Evolutionary conservation across 2,888 invertebrate species (phyloP).

Genomic region (Patella pellucida): DNA sequence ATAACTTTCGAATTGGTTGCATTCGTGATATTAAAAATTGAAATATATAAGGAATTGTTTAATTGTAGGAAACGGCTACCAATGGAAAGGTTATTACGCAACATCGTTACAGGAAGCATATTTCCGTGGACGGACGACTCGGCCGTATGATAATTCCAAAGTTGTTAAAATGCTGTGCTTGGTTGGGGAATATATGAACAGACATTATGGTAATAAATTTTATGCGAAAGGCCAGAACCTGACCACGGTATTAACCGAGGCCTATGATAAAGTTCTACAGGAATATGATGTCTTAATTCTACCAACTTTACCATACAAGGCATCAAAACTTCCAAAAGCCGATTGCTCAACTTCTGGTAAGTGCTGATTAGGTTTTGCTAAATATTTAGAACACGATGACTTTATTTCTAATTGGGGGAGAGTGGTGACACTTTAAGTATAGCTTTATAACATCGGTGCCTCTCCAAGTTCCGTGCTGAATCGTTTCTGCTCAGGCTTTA

Average conservation of each 20-base stretch:
- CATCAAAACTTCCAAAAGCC: conserved; percentile 34
- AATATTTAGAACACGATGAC: too few species aligned
- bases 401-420: too few species aligned
- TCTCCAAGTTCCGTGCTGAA: too few species aligned
- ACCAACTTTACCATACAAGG: conserved; percentile 53
- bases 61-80: conserved; percentile 39
- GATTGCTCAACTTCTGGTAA: conserved; percentile 2
- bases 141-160: conserved; percentile 33
- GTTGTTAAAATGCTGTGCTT: conserved; percentile 32
- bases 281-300: conserved; percentile 56
- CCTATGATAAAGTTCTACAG: conserved; percentile 47
- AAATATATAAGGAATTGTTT: too few species aligned
- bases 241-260: conserved; percentile 35
- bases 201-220: conserved; percentile 43
- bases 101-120: conserved; percentile 37
- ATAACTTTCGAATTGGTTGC: too few species aligned
- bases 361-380: neutral
- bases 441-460: too few species aligned
- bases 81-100: conserved; percentile 40
- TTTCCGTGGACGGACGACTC: conserved; percentile 29
- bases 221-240: conserved; percentile 49
- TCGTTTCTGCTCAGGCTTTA: too few species aligned
- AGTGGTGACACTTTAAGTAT: too few species aligned
- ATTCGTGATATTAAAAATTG: too few species aligned
- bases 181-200: conserved; percentile 38